Evolutionary conservation across 2,797 vertebrate genomes (phyloP).

Genomic region (Bovichtus variegatus): DNA sequence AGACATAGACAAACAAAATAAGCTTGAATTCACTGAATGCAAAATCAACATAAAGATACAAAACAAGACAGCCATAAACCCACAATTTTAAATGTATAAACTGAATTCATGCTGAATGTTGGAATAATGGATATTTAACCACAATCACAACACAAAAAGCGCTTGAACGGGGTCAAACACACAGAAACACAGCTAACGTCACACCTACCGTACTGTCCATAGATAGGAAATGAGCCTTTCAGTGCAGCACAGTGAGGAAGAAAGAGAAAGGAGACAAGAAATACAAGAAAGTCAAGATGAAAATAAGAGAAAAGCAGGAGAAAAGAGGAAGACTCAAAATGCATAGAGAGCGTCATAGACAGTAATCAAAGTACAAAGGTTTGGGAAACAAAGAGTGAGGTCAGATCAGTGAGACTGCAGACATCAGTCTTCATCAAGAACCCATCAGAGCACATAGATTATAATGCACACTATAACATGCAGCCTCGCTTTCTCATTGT

Average conservation of each 20-base stretch:
- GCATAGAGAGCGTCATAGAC: slow-evolving; percentile 20
- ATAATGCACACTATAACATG: neutral
- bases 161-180: neutral
- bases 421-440: slow-evolving; percentile 1
- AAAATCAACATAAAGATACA: slow-evolving; percentile 1
- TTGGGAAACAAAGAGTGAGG: slow-evolving; percentile 4
- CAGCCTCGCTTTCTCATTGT: neutral
- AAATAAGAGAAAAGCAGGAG: slow-evolving; percentile 38
- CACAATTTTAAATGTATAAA: neutral
- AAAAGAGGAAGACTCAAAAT: slow-evolving; percentile 27
- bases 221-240: slow-evolving; percentile 87
- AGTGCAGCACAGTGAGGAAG: slow-evolving; percentile 69
- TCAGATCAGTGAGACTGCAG: slow-evolving; percentile 14
- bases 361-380: slow-evolving; percentile 17
- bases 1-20: slow-evolving; percentile 20
- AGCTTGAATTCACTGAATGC: neutral
- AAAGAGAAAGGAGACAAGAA: slow-evolving; percentile 36
- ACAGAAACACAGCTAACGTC: slow-evolving; percentile 35
- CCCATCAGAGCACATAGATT: neutral
- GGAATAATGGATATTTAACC: slow-evolving; percentile 16
- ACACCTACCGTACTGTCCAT: slow-evolving; percentile 89
- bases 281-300: slow-evolving; percentile 50
- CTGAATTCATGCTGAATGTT: neutral
- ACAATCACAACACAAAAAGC: slow-evolving; percentile 19
- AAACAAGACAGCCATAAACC: neutral